These are phyloP conservation scores for Morpho achilles DNA, from an alignment of 2,888 invertebrate species.

Conservation along the genomic window DNA sequence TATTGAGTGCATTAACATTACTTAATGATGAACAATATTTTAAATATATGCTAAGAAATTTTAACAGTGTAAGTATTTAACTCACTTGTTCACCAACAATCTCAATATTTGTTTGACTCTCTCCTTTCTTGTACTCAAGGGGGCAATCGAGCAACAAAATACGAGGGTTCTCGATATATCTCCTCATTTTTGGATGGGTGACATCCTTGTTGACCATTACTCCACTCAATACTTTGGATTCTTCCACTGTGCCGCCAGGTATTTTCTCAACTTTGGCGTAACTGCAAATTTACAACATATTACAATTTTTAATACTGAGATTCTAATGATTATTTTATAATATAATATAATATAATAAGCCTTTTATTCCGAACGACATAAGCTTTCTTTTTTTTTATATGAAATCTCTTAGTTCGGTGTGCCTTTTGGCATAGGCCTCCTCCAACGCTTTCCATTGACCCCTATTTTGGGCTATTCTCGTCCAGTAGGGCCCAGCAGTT, in stretches of 20 bases:
- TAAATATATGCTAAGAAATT: not conserved
- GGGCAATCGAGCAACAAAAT: conserved; percentile 97
- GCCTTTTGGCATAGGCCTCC: no score
- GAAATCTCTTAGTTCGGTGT: no score
- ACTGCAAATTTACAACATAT: conserved; percentile 43
- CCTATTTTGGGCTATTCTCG: no score
- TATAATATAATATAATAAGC: no score
- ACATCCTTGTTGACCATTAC: conserved; percentile 99
- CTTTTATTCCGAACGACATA: no score
- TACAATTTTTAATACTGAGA: no score
- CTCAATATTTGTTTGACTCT: conserved; percentile 98
- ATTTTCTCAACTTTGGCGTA: conserved; percentile 97
- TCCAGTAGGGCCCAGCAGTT: no score
- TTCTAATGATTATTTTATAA: no score
- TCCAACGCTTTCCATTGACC: no score
- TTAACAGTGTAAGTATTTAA: not conserved
- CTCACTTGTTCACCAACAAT: conserved; percentile 90
- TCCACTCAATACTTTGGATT: conserved; percentile 94
- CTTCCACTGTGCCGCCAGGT: conserved; percentile 97
- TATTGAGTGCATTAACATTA: no score
- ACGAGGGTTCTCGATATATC: conserved; percentile 96
- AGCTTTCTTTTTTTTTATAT: no score
- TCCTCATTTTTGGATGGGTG: conserved; percentile 97
- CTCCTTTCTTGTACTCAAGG: conserved; percentile 99
- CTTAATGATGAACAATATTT: no score